Percentiles rank a stretch among this genome's conserved stretches.
Evolutionary conservation across 2,888 invertebrate species (phyloP).

Genomic region (Altica lythri): DNA sequence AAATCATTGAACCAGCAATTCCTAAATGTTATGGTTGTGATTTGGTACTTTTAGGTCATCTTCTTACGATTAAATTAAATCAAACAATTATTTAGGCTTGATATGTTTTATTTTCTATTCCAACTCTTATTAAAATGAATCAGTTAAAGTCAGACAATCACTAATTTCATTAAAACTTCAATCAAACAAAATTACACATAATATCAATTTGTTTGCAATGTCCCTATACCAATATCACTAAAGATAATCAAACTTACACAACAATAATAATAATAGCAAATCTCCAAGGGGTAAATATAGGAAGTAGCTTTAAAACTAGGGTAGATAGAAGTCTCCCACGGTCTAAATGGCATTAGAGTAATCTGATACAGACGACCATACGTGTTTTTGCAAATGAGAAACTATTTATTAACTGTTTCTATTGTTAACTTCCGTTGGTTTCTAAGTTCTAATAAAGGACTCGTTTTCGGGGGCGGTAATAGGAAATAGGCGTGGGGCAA

Average conservation of each 20-base stretch:
- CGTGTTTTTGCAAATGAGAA: slow-evolving; percentile 57
- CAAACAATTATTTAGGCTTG: no score
- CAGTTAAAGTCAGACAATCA: no score
- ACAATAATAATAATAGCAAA: slow-evolving; percentile 49
- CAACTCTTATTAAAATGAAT: no score
- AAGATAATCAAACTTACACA: slow-evolving; percentile 6
- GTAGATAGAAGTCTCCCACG: slow-evolving; percentile 48
- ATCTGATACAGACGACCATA: slow-evolving; percentile 55
- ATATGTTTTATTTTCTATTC: no score
- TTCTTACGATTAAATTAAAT: no score
- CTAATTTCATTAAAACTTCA: no score
- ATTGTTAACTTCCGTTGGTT: slow-evolving; percentile 41
- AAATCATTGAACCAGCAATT: no score
- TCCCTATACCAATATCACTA: not conserved
- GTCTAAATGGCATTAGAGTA: slow-evolving; percentile 53
- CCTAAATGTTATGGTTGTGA: no score
- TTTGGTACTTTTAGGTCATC: no score
- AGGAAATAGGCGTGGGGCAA: slow-evolving; percentile 31
- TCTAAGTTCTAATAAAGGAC: slow-evolving; percentile 35
- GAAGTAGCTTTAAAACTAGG: slow-evolving; percentile 29
- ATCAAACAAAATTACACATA: no score
- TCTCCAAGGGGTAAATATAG: slow-evolving; percentile 37
- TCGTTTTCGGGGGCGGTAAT: slow-evolving; percentile 29
- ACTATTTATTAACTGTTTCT: slow-evolving; percentile 53
- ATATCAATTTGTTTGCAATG: no score